Conservation (phyloP, 2,797 vertebrate species). For the Heterohyrax brucei region DNA sequence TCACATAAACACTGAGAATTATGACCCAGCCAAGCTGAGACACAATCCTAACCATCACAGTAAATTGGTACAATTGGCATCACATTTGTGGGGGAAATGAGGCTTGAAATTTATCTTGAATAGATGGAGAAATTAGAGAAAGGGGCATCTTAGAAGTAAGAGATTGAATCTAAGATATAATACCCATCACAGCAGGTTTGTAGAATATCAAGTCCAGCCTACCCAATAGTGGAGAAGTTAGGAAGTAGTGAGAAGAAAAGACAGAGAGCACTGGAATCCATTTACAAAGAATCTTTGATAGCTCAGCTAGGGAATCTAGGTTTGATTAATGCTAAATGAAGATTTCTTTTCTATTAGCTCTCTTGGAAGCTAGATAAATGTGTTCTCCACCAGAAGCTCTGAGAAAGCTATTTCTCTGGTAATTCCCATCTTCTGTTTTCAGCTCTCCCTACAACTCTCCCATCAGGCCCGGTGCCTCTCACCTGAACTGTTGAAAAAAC, state of each 20-base stretch:
- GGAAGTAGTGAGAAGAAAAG: not conserved
- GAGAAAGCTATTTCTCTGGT: slow-evolving; percentile 22
- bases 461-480: not conserved
- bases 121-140: not conserved
- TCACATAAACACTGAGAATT: too few relatives aligned
- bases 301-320: slow-evolving; percentile 41
- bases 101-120: not conserved
- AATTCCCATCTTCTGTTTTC: not conserved
- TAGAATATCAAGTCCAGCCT: not conserved
- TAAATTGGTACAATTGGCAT: not conserved
- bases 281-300: slow-evolving; percentile 52
- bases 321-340: slow-evolving; percentile 65
- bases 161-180: not conserved
- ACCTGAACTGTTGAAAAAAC: not conserved
- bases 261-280: not conserved
- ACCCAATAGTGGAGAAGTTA: not conserved
- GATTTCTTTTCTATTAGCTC: slow-evolving; percentile 26
- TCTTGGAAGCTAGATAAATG: slow-evolving; percentile 41
- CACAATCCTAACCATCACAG: too few relatives aligned
- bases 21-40: too few relatives aligned
- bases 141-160: not conserved
- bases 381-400: slow-evolving; percentile 21
- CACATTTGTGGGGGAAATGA: not conserved
- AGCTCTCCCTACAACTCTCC: not conserved
- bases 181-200: not conserved